A percentile compares a stretch with the other conserved stretches of the same genome.
phyloP scores from a whole-genome alignment of 2,797 vertebrate genomes.

The Ptychobarbus kaznakovi region DNA sequence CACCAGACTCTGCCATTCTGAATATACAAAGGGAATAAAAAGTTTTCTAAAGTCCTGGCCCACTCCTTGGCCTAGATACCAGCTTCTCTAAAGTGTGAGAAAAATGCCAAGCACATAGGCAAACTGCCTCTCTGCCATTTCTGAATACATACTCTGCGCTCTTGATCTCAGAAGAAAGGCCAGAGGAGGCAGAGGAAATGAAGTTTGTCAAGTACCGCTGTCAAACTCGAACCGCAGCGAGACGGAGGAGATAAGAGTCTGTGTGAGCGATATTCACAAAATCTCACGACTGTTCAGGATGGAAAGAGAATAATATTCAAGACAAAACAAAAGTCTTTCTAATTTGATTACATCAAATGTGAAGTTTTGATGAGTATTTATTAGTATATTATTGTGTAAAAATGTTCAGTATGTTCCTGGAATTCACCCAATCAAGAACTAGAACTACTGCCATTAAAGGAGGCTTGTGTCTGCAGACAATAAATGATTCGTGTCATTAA shows the following conservation, averaged over 20 bases:
- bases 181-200: slow-evolving; percentile 43
- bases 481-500: neutral
- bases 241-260: neutral
- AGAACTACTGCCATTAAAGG: neutral
- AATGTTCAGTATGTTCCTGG: neutral
- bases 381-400: neutral
- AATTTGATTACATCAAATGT: neutral
- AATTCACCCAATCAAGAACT: neutral
- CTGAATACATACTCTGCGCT: neutral
- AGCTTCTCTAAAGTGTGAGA: neutral
- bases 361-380: neutral
- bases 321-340: slow-evolving; percentile 15
- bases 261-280: neutral
- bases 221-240: neutral
- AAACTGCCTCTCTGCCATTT: slow-evolving; percentile 11
- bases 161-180: slow-evolving; percentile 45
- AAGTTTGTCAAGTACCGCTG: slow-evolving; percentile 38
- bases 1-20: slow-evolving; percentile 10
- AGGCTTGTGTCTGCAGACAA: neutral
- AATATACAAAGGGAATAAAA: slow-evolving; percentile 37
- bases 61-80: slow-evolving; percentile 16
- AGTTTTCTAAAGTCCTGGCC: slow-evolving; percentile 21
- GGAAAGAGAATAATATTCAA: neutral
- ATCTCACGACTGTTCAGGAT: neutral
- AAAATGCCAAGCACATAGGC: neutral